A percentile compares a stretch with the other conserved stretches of the same genome.
These are phyloP conservation scores for Tribolium freemani DNA, from an alignment of 2,888 invertebrate species.

Conservation along the genomic window DNA sequence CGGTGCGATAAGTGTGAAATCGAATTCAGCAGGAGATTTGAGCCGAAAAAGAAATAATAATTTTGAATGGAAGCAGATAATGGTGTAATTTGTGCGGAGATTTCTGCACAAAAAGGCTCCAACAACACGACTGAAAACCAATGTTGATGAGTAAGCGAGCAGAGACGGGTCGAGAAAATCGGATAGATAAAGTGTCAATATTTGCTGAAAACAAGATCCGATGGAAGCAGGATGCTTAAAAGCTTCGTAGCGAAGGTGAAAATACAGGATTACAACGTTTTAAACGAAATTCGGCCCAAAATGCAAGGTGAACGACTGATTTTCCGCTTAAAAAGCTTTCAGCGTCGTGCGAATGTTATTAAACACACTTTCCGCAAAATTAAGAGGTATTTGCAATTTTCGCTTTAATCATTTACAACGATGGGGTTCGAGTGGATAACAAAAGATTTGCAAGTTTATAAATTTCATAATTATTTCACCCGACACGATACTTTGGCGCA, in stretches of 20 bases:
- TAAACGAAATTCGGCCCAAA: constrained; percentile 54
- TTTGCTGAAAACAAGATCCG: constrained; percentile 62
- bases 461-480: neutral
- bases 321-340: constrained; percentile 60
- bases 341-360: constrained; percentile 52
- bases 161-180: constrained; percentile 49
- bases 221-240: constrained; percentile 59
- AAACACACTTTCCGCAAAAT: constrained; percentile 48
- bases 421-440: constrained; percentile 7
- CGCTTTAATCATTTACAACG: constrained; percentile 29
- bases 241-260: constrained; percentile 58
- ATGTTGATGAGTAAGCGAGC: constrained; percentile 42
- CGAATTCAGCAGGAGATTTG: constrained; percentile 23
- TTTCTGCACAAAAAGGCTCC: constrained; percentile 29
- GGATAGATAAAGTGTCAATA: constrained; percentile 61
- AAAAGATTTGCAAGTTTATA: constrained; percentile 6
- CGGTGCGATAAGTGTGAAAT: constrained; percentile 23
- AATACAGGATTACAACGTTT: constrained; percentile 59
- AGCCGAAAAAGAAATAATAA: constrained; percentile 32
- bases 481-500: neutral
- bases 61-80: constrained; percentile 34
- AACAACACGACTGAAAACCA: constrained; percentile 20
- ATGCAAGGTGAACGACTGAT: constrained; percentile 54
- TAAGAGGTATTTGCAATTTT: constrained; percentile 46
- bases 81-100: constrained; percentile 35